Conservation (phyloP, 2,888 invertebrate species). For the Entomobrya multifasciata region DNA sequence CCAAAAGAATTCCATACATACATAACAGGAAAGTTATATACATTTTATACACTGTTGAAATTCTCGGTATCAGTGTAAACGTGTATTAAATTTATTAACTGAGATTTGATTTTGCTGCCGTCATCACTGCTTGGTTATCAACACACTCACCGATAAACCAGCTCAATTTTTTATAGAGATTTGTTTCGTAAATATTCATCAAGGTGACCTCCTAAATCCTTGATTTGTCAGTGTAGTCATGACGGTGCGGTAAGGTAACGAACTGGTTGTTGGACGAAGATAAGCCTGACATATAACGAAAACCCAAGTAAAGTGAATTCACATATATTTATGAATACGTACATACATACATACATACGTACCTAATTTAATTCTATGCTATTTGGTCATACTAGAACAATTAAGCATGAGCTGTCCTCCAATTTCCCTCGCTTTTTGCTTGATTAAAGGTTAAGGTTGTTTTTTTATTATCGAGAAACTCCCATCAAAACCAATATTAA, state of each 20-base stretch:
- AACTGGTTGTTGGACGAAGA: no score
- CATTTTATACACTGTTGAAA: no score
- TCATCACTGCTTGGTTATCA: neutral
- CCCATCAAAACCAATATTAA: neutral
- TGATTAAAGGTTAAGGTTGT: conserved; percentile 1
- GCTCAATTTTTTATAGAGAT: neutral
- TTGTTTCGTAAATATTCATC: neutral
- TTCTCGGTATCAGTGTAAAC: no score
- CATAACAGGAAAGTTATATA: no score
- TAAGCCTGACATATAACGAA: no score
- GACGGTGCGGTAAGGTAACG: neutral
- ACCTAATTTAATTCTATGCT: neutral
- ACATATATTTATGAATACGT: neutral
- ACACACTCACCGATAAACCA: neutral
- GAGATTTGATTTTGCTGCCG: neutral
- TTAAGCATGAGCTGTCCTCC: no score
- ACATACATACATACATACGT: neutral
- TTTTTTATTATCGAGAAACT: neutral
- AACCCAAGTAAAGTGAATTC: neutral
- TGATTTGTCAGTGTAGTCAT: neutral
- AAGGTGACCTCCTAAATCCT: conserved; percentile 2
- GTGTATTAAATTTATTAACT: neutral
- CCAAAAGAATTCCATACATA: no score
- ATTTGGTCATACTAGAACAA: neutral
- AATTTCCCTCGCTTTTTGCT: neutral